Evolutionary conservation across 1,140 invertebrate species (phyloP), one percentile per base, ranked within the genome.

Genomic region (Leucophenga varia): DNA sequence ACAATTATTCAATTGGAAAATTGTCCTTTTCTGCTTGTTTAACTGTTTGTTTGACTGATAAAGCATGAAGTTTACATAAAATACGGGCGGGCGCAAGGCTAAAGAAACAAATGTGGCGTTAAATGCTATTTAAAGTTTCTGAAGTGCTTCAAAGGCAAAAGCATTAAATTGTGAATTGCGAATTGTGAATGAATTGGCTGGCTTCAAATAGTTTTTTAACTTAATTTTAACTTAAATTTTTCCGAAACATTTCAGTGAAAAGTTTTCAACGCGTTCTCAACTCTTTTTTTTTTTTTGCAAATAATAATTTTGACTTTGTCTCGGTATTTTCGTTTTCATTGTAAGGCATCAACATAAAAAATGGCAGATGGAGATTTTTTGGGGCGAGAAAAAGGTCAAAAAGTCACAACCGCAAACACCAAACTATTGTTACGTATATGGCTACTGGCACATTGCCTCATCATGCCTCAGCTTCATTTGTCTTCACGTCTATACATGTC

Each of bases 1-100:
- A 67, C 63, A 67, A 67, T 67, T 67, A 67, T 67, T 67, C 63
- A 67, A 67, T 67, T 67, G 63, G 63, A 67, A 67, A 67, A 67
- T 67, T 67, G 63, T 50, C 55, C 55, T 59, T 57, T 54, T 57
- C 49, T 51, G 42, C 31, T 21, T 35, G 32, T 35, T 12, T 35
- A 16, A 13, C 12, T 6, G 16, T 35, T 35, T 35, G 32, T 12
- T 12, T 35, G 32, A 13, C 32, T 7, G n/a, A 13, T 12, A 6
- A 17, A 8, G 18, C 35, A 14, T 17, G 18, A 37, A 37, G n/a
- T n/a, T n/a, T n/a, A n/a, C n/a, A n/a, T n/a, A n/a, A n/a, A n/a
- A n/a, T n/a, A n/a, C n/a, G n/a, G n/a, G n/a, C n/a, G n/a, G n/a
- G n/a, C n/a, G n/a, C n/a, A n/a, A n/a, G n/a, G n/a, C n/a, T n/a